These are phyloP conservation scores for Ectemnius cavifrons DNA, from an alignment of 2,888 invertebrate species.

Conservation along the genomic window DNA sequence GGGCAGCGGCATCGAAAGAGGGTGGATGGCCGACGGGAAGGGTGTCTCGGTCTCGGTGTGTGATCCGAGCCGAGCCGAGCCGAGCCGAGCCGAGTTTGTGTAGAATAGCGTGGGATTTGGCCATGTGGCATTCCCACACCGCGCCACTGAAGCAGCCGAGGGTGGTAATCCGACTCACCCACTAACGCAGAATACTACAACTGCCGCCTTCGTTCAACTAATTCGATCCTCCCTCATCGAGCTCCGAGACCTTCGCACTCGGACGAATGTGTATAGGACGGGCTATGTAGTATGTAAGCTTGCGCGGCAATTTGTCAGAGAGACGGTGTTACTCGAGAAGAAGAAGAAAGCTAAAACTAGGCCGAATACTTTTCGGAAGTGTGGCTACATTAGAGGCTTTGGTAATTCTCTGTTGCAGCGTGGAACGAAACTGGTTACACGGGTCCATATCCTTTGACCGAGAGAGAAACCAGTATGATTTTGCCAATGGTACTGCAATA, in stretches of 20 bases:
- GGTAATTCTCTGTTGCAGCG: constrained; percentile 80
- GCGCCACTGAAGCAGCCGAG: constrained; percentile 46
- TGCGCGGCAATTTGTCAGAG: too few species aligned
- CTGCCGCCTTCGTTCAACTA: constrained; percentile 64
- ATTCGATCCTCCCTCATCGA: constrained; percentile 49
- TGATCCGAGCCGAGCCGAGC: too few species aligned
- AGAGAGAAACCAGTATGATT: constrained; percentile 93
- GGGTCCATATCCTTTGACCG: constrained; percentile 86
- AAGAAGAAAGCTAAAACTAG: too few species aligned
- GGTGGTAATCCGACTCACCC: constrained; percentile 63
- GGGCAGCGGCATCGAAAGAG: constrained; percentile 41
- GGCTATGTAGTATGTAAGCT: too few species aligned
- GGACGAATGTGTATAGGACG: too few species aligned
- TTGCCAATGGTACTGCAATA: constrained; percentile 98
- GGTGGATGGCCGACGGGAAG: constrained; percentile 48
- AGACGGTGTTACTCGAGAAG: too few species aligned
- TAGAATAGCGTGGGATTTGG: constrained; percentile 72
- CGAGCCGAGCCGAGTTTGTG: constrained; percentile 47
- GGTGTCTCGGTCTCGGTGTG: constrained; percentile 42
- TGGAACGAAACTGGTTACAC: constrained; percentile 96
- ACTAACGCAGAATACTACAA: constrained; percentile 60
- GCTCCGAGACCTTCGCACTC: too few species aligned
- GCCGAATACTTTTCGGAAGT: too few species aligned
- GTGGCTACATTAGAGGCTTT: too few species aligned
- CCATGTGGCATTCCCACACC: constrained; percentile 64